These are phyloP conservation scores for Spicauda simplicius DNA, from an alignment of 2,888 invertebrate species.

Conservation along the genomic window DNA sequence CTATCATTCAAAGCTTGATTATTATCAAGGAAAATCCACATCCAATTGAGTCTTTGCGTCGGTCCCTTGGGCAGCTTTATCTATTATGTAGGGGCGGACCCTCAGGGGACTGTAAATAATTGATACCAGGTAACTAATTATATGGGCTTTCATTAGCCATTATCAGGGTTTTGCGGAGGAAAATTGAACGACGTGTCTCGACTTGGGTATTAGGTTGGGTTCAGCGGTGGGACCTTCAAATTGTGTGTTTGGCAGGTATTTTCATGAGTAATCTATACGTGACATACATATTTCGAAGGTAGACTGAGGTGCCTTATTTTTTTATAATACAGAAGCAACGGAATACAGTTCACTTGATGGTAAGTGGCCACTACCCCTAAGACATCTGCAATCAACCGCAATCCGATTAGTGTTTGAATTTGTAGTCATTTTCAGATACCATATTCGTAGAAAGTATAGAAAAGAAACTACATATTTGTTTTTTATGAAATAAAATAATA, in stretches of 20 bases:
- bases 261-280: neutral
- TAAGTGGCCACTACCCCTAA: too few relatives aligned
- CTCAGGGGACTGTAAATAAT: constrained; percentile 60
- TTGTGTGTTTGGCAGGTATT: neutral
- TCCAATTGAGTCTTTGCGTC: constrained; percentile 30
- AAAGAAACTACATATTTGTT: too few relatives aligned
- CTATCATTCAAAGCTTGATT: constrained; percentile 17
- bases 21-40: constrained; percentile 26
- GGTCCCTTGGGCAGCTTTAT: constrained; percentile 39
- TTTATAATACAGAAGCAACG: too few relatives aligned
- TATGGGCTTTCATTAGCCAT: constrained; percentile 45
- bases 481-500: too few relatives aligned
- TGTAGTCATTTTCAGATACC: too few relatives aligned
- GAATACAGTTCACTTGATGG: too few relatives aligned
- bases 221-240: neutral
- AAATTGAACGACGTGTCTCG: constrained; percentile 17
- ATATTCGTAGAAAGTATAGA: too few relatives aligned
- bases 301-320: too few relatives aligned
- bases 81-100: constrained; percentile 42
- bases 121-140: constrained; percentile 66
- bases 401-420: too few relatives aligned
- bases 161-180: constrained; percentile 36
- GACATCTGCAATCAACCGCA: too few relatives aligned
- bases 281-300: too few relatives aligned
- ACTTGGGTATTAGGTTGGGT: constrained; percentile 25